These are phyloP conservation scores for Leptocoma aspasia DNA, from an alignment of 2,113 vertebrate species.

Conservation along the genomic window DNA sequence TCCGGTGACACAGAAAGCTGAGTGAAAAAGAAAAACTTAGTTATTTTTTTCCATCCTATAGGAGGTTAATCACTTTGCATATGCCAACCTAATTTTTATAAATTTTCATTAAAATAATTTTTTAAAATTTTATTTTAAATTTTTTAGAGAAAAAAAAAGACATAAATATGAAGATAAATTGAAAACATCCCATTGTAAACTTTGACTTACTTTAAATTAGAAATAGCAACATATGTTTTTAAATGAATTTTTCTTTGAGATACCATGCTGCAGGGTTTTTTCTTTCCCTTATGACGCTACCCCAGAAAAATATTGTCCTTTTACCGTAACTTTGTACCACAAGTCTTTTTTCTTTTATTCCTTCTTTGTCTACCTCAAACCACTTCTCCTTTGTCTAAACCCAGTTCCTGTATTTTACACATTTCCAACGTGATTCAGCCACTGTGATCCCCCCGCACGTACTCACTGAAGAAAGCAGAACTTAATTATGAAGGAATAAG, in stretches of 20 bases:
- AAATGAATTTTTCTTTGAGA: neutral
- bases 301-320: neutral
- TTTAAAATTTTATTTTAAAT: fast-evolving
- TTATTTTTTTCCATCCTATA: neutral
- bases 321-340: neutral
- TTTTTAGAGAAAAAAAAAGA: neutral
- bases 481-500: neutral
- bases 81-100: neutral
- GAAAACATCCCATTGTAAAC: neutral
- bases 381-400: neutral
- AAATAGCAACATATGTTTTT: neutral
- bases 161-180: neutral
- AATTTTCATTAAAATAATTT: neutral
- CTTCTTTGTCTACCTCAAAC: neutral
- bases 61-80: neutral
- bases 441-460: neutral
- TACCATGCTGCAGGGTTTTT: neutral
- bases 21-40: neutral
- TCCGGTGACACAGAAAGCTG: conserved; percentile 51
- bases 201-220: neutral
- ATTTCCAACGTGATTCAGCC: neutral
- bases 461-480: neutral
- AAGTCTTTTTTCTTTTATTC: neutral
- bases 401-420: neutral
- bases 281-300: neutral